Conservation (phyloP, 2,888 invertebrate species). For the Drosophila multiciliata region DNA sequence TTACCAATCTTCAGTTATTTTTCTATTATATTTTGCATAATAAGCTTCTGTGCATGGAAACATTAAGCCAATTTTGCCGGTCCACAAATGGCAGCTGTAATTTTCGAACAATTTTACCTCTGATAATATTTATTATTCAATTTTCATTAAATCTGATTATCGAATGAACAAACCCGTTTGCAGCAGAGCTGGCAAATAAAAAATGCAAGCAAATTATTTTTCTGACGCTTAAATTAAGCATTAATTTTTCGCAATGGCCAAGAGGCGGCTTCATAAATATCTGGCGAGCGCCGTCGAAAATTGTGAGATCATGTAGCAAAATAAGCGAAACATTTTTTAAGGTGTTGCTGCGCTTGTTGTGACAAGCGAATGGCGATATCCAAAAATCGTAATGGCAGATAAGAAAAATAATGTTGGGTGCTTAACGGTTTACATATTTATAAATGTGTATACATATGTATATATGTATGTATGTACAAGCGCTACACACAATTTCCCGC, state of each 20-base stretch:
- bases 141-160: conserved; percentile 78
- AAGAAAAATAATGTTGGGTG: conserved; percentile 33
- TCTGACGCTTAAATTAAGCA: conserved; percentile 77
- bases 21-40: conserved; percentile 5
- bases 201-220: conserved; percentile 73
- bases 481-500: conserved; percentile 15
- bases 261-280: conserved; percentile 64
- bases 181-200: conserved; percentile 36
- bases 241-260: conserved; percentile 68
- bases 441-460: not conserved
- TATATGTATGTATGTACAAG: not conserved
- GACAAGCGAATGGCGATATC: conserved; percentile 63
- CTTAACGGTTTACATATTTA: conserved; percentile 26
- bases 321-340: conserved; percentile 63
- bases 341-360: conserved; percentile 73
- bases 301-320: conserved; percentile 58
- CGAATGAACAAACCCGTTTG: conserved; percentile 56
- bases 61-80: conserved; percentile 39
- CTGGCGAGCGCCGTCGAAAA: conserved; percentile 28
- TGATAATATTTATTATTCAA: conserved; percentile 79
- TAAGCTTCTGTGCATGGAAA: conserved; percentile 55
- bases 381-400: conserved; percentile 41
- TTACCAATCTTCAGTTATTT: not conserved
- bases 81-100: conserved; percentile 48
- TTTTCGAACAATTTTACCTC: conserved; percentile 61